These are phyloP conservation scores for Pluvianellus socialis DNA, from an alignment of 2,113 vertebrate genomes.

Conservation along the genomic window DNA sequence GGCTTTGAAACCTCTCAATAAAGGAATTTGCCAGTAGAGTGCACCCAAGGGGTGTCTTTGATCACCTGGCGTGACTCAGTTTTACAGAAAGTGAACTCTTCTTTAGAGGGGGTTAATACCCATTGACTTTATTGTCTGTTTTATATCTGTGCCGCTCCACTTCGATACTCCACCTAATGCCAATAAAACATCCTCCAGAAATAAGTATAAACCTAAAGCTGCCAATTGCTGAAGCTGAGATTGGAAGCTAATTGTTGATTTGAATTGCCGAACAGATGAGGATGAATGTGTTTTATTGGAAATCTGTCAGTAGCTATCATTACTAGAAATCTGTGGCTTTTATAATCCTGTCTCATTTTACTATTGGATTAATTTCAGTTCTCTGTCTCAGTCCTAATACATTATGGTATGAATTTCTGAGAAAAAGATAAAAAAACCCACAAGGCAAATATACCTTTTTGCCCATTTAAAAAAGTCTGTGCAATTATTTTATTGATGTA, in stretches of 20 bases:
- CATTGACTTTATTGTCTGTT: not conserved
- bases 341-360: not conserved
- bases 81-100: not conserved
- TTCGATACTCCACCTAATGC: not conserved
- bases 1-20: not conserved
- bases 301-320: not conserved
- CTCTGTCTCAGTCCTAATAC: not conserved
- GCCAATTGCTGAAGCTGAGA: constrained; percentile 21
- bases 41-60: not conserved
- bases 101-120: not conserved
- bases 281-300: constrained; percentile 24
- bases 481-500: not conserved
- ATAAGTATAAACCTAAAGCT: not conserved
- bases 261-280: constrained; percentile 39
- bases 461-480: not conserved
- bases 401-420: not conserved
- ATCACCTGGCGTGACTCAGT: not conserved
- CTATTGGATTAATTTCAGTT: constrained; percentile 25
- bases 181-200: not conserved
- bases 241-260: not conserved
- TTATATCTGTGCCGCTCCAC: not conserved
- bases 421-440: not conserved
- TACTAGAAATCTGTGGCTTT: constrained; percentile 27
- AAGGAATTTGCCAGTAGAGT: not conserved
- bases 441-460: not conserved